phyloP scores from a whole-genome alignment of 2,888 invertebrate genomes.

The Synergus itoensis region DNA sequence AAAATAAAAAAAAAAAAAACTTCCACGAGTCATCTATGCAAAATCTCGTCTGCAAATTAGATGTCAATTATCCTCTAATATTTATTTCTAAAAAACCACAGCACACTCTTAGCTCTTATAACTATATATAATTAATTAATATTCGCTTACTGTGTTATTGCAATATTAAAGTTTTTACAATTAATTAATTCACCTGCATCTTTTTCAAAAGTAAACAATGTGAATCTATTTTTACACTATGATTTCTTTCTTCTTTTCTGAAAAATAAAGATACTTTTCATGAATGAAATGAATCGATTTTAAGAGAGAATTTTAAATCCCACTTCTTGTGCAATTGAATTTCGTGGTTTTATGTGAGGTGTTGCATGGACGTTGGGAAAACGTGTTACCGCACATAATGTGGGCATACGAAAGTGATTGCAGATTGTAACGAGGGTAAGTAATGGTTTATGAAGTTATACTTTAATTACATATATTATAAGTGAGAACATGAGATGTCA shows the following conservation, averaged over 20 bases:
- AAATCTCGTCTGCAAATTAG: background rate
- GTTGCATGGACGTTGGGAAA: slow-evolving; percentile 22
- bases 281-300: background rate
- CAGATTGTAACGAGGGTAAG: slow-evolving; percentile 34
- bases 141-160: background rate
- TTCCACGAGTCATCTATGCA: background rate
- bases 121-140: background rate
- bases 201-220: too few relatives aligned
- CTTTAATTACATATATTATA: background rate
- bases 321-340: slow-evolving; percentile 16
- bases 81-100: background rate
- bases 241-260: background rate
- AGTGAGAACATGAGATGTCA: background rate
- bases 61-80: background rate
- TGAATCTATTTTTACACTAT: background rate
- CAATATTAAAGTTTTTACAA: background rate
- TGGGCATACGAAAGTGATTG: slow-evolving; percentile 23
- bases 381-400: slow-evolving; percentile 33
- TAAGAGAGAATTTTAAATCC: background rate
- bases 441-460: slow-evolving; percentile 5
- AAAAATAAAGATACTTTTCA: too few relatives aligned
- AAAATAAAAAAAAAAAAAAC: background rate
- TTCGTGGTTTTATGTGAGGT: slow-evolving; percentile 13
- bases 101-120: background rate
- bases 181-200: background rate